Base-by-base conservation (phyloP, 1,140 invertebrate genomes). In the Megathymus violae region DNA sequence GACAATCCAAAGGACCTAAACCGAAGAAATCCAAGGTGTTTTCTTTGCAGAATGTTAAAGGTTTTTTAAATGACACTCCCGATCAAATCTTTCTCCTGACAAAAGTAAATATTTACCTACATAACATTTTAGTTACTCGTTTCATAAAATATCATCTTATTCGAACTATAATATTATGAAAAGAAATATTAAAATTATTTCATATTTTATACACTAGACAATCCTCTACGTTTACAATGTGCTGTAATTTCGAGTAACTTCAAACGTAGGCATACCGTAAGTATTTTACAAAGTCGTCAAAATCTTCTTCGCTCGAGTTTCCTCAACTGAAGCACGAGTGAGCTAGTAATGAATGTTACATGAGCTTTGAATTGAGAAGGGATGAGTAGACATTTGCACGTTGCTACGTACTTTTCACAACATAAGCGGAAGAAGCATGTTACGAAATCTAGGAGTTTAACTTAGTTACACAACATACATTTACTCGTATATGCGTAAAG, bases 341-440 rank as follows among this genome's bases (percentile, higher is more conserved):
- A 58, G 40, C 14, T 31, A 5, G 9, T 15, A 43, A 58, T 58
- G 54, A 58, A 58, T 58, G 43, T 58, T 58, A 31, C 43, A 58
- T 58, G 54, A 58, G 54, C 25, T 14, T 46, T 58, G 54, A 41
- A 56, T 44, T 43, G 10, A 56, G 52, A 36, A 15, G 54, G 13
- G 43, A 58, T 58, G 54, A 58, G 47, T 46, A 52, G 31, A 34
- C 34, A 19, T 52, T 52, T 7, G 34, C 34, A 11, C 34, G 34
- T 36, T 36, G 10, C 34, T 36, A 36, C 34, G 1, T 36, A 36
- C 34, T 36, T 36, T 36, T 36, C 34, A 36, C 34, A 36, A 36
- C 34, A 36, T 36, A 36, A 36, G 10, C 11, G 1, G n/a, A 36
- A n/a, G 34, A 36, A 36, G n/a, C n/a, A n/a, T n/a, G 34, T 36